These are phyloP conservation scores for Psittacula echo DNA, from an alignment of 2,797 vertebrate genomes.

Conservation along the genomic window DNA sequence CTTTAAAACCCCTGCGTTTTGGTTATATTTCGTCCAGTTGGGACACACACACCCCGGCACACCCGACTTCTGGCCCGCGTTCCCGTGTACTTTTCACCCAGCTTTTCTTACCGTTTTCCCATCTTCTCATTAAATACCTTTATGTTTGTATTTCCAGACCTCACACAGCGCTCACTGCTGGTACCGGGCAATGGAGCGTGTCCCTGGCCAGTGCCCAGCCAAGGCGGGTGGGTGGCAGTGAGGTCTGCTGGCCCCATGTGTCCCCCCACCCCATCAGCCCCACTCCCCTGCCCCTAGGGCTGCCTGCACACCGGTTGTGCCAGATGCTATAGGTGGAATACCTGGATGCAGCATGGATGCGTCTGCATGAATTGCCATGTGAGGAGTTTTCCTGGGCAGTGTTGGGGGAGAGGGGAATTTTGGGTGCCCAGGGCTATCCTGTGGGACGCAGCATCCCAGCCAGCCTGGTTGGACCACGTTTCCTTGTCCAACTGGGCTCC, in stretches of 20 bases:
- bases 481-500: background rate
- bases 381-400: background rate
- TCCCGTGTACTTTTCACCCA: background rate
- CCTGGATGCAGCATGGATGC: too few species aligned
- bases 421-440: background rate
- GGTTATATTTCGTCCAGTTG: rapidly evolving
- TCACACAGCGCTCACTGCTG: rapidly evolving
- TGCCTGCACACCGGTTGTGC: background rate
- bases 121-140: background rate
- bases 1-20: rapidly evolving
- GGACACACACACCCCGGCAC: rapidly evolving
- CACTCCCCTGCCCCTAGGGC: rapidly evolving
- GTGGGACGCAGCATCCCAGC: background rate
- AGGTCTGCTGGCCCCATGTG: rapidly evolving
- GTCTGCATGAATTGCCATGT: background rate
- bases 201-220: background rate
- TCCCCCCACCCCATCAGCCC: background rate
- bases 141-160: background rate
- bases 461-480: rapidly evolving
- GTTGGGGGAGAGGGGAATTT: background rate
- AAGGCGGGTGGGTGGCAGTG: background rate
- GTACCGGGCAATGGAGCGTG: rapidly evolving
- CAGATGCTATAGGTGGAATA: rapidly evolving
- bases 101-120: rapidly evolving
- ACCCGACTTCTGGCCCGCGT: rapidly evolving